These are phyloP conservation scores for Pituophis catenifer DNA, from an alignment of 2,113 vertebrate species.

Conservation along the genomic window DNA sequence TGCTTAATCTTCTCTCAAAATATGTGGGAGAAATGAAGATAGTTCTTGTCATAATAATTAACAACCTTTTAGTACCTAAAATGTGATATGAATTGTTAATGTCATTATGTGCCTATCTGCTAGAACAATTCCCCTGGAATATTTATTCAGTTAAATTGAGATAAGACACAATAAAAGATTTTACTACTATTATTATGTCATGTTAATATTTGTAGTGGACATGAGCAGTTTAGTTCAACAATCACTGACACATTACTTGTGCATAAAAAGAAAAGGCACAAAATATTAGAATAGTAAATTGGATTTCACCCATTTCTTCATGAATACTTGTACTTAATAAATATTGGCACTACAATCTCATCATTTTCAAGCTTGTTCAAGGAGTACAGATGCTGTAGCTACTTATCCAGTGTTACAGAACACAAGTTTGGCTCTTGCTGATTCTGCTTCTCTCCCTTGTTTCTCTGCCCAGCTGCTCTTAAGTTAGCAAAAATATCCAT, in stretches of 20 bases:
- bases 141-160: not conserved
- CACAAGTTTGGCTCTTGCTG: not conserved
- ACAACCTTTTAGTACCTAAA: not conserved
- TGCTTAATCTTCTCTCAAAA: not conserved
- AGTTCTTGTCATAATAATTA: not conserved
- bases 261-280: not conserved
- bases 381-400: not conserved
- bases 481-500: not conserved
- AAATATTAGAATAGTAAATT: not conserved
- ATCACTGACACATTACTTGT: not conserved
- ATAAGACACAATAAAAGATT: not conserved
- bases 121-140: not conserved
- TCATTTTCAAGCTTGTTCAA: not conserved
- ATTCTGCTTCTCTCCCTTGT: not conserved
- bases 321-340: not conserved
- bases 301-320: not conserved
- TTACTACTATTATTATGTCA: not conserved
- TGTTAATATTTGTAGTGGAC: not conserved
- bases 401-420: not conserved
- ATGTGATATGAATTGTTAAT: not conserved
- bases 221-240: not conserved
- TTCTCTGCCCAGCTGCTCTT: not conserved
- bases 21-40: not conserved
- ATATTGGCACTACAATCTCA: not conserved
- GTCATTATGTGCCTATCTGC: not conserved